Evolutionary conservation across 1,140 invertebrate species (phyloP).

Genomic region (Campoletis sonorensis): DNA sequence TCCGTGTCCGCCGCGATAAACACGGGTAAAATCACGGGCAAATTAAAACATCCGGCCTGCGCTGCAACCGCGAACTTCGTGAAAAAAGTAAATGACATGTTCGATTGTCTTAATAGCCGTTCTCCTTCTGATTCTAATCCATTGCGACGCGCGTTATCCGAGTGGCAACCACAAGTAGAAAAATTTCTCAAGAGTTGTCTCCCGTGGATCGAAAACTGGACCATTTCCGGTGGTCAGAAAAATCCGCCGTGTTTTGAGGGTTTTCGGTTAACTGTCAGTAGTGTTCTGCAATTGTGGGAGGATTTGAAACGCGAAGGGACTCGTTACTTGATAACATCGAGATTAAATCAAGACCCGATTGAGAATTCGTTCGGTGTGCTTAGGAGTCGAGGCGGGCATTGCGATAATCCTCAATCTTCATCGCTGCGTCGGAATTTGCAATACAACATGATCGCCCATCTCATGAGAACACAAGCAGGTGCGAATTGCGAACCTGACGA

Average conservation of each 20-base stretch:
- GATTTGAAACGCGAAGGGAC: conserved; percentile 32
- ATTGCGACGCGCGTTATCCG: conserved; percentile 51
- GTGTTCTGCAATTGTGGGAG: conserved; percentile 46
- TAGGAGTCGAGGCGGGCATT: conserved; percentile 43
- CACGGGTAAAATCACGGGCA: conserved; percentile 30
- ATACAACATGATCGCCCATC: conserved; percentile 47
- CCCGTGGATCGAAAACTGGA: conserved; percentile 45
- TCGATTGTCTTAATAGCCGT: conserved; percentile 56
- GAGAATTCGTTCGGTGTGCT: conserved; percentile 54
- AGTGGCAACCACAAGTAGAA: conserved; percentile 46
- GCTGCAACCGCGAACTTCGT: conserved; percentile 48
- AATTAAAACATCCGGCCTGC: conserved; percentile 38
- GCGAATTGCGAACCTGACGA: conserved; percentile 44
- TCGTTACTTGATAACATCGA: conserved; percentile 49
- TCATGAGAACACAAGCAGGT: conserved; percentile 28
- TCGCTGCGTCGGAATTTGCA: conserved; percentile 52
- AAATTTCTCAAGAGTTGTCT: conserved; percentile 38
- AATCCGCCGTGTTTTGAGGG: conserved; percentile 46
- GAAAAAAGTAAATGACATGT: conserved; percentile 50
- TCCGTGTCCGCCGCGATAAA: conserved; percentile 44
- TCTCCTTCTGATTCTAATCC: conserved; percentile 43
- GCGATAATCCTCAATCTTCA: conserved; percentile 49
- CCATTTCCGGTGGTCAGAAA: neutral
- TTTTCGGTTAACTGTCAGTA: conserved; percentile 48
- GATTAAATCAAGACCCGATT: conserved; percentile 55